phyloP scores from a whole-genome alignment of 1,140 invertebrate species.

The Coelopa frigida region DNA sequence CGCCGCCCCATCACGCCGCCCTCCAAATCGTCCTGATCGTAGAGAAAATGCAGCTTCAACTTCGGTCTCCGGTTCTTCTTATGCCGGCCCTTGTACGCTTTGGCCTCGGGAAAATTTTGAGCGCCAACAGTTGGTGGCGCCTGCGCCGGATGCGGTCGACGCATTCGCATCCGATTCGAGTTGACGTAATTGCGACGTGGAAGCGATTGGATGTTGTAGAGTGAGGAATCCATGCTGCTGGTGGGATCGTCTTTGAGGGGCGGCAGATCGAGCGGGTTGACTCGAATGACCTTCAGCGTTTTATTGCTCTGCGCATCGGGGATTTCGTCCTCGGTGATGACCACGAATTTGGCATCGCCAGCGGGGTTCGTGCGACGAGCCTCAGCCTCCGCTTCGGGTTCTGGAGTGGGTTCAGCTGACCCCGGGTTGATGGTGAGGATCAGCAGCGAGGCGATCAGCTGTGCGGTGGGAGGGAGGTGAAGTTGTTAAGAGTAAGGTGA shows the following conservation, averaged over 20 bases:
- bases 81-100: slow-evolving; percentile 6
- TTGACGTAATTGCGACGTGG: slow-evolving; percentile 25
- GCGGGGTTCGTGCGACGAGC: neutral
- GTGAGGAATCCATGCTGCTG: slow-evolving; percentile 29
- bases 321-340: slow-evolving; percentile 34
- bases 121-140: slow-evolving; percentile 23
- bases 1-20: slow-evolving; percentile 13
- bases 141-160: neutral
- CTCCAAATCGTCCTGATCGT: slow-evolving; percentile 16
- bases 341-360: slow-evolving; percentile 15
- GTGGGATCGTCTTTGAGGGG: slow-evolving; percentile 23
- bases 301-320: slow-evolving; percentile 25
- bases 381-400: neutral
- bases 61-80: slow-evolving; percentile 33
- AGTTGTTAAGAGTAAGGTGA: too few relatives aligned
- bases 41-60: slow-evolving; percentile 23
- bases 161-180: slow-evolving; percentile 27
- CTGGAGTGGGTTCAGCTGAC: neutral
- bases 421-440: neutral
- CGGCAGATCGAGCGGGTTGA: slow-evolving; percentile 32
- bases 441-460: neutral
- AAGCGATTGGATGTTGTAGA: slow-evolving; percentile 34
- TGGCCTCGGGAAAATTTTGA: neutral
- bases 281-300: slow-evolving; percentile 37
- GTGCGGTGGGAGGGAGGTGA: too few relatives aligned